Base-by-base conservation (phyloP, 2,797 vertebrate species). In the Hafferia zeledoni region DNA sequence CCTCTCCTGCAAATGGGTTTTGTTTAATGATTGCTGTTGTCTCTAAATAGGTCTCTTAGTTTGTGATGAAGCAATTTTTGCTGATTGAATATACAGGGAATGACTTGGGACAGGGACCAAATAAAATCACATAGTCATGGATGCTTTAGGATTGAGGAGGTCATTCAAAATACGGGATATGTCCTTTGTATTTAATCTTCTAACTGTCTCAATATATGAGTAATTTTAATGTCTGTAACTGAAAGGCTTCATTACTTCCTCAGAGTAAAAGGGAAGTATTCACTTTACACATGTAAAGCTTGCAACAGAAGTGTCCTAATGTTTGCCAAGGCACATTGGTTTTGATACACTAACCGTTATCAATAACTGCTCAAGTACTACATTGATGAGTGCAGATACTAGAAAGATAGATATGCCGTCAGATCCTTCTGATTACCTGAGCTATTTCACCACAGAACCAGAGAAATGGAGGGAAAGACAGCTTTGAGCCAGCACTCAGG, bases 11-110 rank as follows among this genome's bases (percentile, higher is more conserved):
- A 95, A 94, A 95, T 96, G 67, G 50, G 68, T 96, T 96, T 97
- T 97, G 68, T 91, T 95, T 96, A 93, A 95, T 89, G 92, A 96
- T 95, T 93, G 87, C 63, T 95, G 79, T 83, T 94, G 87, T 93
- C 59, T 71, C 46, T 93, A 93, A 93, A 83, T 80, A 67, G 78
- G 63, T 91, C 83, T 89, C 92, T 95, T 92, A 90, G 49, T 69
- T 97, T 95, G 74, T 89, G 61, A 49, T 81, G 79, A 84, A 93
- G 80, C 88, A 89, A 93, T 95, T 95, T 94, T 92, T 95, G 44
- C 65, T 96, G 85, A 95, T 87, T 94, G 76, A 94, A 93, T 89
- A 59, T 94, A 52, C 25, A 94, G 64, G 52, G 78, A 93, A 87
- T 89, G 88, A 76, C 53, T 86, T 71, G 24, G 60, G 79, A 78